Evolutionary conservation across 2,113 vertebrate species (phyloP), one percentile per base, ranked within the genome.

Genomic region (Dasypus novemcinctus): DNA sequence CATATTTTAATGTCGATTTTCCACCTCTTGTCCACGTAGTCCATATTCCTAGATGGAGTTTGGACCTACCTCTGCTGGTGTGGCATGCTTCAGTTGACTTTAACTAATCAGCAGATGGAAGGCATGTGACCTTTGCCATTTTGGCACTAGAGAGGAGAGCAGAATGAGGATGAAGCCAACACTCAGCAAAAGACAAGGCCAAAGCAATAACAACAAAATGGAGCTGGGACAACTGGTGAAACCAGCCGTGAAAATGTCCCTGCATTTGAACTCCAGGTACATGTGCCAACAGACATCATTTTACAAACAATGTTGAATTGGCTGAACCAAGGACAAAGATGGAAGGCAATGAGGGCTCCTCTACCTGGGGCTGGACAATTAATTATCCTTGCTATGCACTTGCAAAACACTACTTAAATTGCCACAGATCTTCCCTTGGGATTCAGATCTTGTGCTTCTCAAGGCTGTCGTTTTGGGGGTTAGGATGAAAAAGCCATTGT

Each of bases 21-120:
- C 74, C 20, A 25, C 57, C 0, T 27, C 41, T 61, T 49, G 7
- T 4, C 33, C 4, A 46, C 33, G 10, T 4, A 29, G 68, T 8
- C 29, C 57, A 0, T 1, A 41, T 33, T 64, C 15, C 76, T 5
- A 1, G 1, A 21, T 4, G 25, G 31, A 83, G 12, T 8, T 8
- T 54, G 23, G 36, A 75, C 5, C 9, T 33, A 2, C 7, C 43
- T 7, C 11, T 38, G 25, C 0, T 27, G n/a, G 7, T 9, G 3
- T 15, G 57, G 20, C 17, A 17, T 43, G 15, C n/a, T 15, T 72
- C n/a, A 7, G 18, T 21, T 78, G 43, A 43, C 20, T 61, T 69
- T 25, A 41, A 46, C 23, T 6, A 31, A 31, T 87, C 72, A 49
- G 38, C 49, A 49, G 8, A 18, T 17, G 38, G 25, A 17, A 18